These are phyloP conservation scores for Panurus biarmicus DNA, from an alignment of 2,113 vertebrate genomes.

Conservation along the genomic window DNA sequence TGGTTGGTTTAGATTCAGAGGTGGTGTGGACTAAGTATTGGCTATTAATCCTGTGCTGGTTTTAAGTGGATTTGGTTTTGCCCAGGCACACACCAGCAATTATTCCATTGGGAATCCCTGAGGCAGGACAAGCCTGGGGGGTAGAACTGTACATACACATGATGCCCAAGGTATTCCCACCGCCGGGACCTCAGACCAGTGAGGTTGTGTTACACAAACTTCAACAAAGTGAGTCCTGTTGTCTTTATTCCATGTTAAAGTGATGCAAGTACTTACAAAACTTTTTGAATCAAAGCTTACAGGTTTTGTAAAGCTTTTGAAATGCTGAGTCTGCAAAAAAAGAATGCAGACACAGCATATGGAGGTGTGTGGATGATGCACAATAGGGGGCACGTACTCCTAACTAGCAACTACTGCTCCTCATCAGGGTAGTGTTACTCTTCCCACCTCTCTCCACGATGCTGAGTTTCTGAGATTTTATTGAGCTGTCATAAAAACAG, in stretches of 20 bases:
- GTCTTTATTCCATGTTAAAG: not conserved
- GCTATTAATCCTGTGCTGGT: not conserved
- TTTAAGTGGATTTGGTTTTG: not conserved
- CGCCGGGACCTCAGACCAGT: not conserved
- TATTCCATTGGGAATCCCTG: not conserved
- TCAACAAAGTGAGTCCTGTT: not conserved
- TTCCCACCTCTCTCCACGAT: not conserved
- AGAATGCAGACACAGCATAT: not conserved
- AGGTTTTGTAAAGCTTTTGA: not conserved
- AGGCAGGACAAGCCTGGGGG: not conserved
- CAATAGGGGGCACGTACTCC: not conserved
- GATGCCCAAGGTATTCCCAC: not conserved
- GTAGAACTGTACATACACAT: accelerated
- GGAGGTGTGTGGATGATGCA: not conserved
- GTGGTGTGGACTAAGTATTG: not conserved
- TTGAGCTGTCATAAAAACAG: not conserved
- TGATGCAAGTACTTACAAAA: not conserved
- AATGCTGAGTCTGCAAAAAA: not conserved
- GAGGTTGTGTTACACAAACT: not conserved
- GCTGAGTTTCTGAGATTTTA: not conserved
- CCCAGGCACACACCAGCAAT: not conserved
- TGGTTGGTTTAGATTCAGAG: not conserved
- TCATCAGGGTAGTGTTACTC: not conserved
- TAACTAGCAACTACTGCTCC: not conserved
- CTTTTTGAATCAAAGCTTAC: not conserved